Conservation (phyloP, 2,113 vertebrate species). For the Sorex araneus region DNA sequence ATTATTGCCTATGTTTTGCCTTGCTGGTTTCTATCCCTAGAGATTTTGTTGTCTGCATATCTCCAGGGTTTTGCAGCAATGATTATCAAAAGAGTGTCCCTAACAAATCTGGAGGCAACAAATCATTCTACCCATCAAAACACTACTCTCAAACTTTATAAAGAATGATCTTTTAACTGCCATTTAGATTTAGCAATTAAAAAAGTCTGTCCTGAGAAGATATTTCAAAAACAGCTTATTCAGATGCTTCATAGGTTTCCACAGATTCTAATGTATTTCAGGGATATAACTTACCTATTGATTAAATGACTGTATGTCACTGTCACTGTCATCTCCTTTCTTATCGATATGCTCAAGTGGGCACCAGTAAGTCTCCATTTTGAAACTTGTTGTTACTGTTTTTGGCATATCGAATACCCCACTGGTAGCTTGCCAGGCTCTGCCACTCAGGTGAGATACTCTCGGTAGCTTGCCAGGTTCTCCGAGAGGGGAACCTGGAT, state of each 20-base stretch:
- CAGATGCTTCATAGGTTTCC: constrained; percentile 40
- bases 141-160: constrained; percentile 7
- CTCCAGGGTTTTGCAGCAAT: not conserved
- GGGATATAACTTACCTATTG: constrained; percentile 54
- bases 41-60: not conserved
- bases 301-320: too few species aligned
- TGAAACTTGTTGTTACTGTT: too few species aligned
- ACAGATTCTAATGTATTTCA: constrained; percentile 66
- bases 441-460: too few species aligned
- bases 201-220: not conserved
- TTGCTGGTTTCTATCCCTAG: not conserved
- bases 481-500: too few species aligned
- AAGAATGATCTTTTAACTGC: not conserved
- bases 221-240: constrained; percentile 59
- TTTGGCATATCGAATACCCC: too few species aligned
- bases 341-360: too few species aligned
- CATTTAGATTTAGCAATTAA: not conserved
- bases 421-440: too few species aligned
- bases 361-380: too few species aligned
- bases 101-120: not conserved
- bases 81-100: not conserved
- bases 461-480: too few species aligned
- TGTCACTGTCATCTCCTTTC: too few species aligned
- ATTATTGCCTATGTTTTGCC: not conserved
- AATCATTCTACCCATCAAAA: not conserved